Evolutionary conservation across 2,113 vertebrate genomes (phyloP).

Genomic region (Pseudonaja textilis): DNA sequence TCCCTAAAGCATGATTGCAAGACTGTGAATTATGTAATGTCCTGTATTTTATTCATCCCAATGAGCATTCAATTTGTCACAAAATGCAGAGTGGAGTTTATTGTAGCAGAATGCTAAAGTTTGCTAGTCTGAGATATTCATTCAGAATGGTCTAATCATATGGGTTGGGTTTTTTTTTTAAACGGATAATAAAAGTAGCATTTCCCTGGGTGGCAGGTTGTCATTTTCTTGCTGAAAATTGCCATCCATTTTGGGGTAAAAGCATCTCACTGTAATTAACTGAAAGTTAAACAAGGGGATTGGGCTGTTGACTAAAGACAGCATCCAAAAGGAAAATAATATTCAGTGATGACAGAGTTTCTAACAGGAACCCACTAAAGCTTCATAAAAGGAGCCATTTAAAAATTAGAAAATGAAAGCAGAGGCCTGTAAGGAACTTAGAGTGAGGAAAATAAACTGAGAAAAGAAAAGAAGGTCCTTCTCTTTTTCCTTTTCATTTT

Average conservation of each 20-base stretch:
- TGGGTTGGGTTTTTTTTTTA: neutral
- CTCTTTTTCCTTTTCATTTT: neutral
- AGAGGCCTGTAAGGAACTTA: no score
- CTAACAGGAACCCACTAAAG: neutral
- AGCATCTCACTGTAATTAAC: constrained; percentile 11
- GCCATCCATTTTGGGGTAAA: constrained; percentile 24
- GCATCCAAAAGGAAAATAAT: neutral
- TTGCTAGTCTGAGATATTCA: constrained; percentile 25
- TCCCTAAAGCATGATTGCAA: constrained; percentile 11
- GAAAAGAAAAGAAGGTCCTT: neutral
- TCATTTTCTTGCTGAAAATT: constrained; percentile 27
- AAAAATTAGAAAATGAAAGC: neutral
- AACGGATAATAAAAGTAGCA: constrained; percentile 10
- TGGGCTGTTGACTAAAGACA: neutral
- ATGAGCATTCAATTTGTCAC: constrained; percentile 1
- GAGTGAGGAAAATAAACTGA: neutral
- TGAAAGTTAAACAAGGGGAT: constrained; percentile 16
- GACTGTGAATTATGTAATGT: neutral
- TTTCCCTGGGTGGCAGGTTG: neutral
- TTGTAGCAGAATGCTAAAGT: neutral
- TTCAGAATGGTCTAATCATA: constrained; percentile 6
- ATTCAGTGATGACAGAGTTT: neutral
- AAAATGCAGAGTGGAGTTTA: neutral
- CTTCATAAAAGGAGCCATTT: neutral
- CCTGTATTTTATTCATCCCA: neutral